Evolutionary conservation across 1,140 invertebrate species (phyloP), one percentile per base, ranked within the genome.

Genomic region (Zophobas morio): DNA sequence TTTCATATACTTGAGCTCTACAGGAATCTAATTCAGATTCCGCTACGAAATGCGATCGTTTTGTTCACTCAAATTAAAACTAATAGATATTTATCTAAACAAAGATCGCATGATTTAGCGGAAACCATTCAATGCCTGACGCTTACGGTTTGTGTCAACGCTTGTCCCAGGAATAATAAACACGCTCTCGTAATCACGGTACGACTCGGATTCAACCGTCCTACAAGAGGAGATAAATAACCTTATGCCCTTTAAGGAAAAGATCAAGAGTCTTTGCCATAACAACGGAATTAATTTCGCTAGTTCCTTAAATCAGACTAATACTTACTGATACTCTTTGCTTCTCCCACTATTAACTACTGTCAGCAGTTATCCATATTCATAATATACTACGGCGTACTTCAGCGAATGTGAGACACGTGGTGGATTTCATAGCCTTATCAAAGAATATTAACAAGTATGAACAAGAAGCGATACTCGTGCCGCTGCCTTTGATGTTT

Each of bases 161-260:
- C 89, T 90, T 88, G 91, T 91, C 90, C 91, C 91, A 88, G 91
- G 90, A 89, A 92, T 91, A 89, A 92, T 92, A 91, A 92, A 92
- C 86, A 92, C 91, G 88, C 90, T 92, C 88, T 92, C 91, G 89
- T 91, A 91, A 90, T 92, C 91, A 89, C 90, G 90, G 88, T 91
- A 89, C 83, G 88, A 87, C 84, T 89, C 88, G 85, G 88, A 88
- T 85, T 89, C 88, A 87, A 85, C 86, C 80, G 85, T 86, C 86
- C 86, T 86, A 86, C 57, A 86, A 85, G 80, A 81, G 78, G 79
- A 84, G 79, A 79, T 42, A 78, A 70, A 47, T 42, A 37, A 60
- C 53, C 51, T 47, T 76, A 56, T 71, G n/a, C 51, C 47, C 56
- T 46, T 37, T 36, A 42, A 20, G 70, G 20, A 39, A 39, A n/a